Evolutionary conservation across 1,140 invertebrate genomes (phyloP), one percentile per base, ranked within the genome.

Genomic region (Papilio machaon): DNA sequence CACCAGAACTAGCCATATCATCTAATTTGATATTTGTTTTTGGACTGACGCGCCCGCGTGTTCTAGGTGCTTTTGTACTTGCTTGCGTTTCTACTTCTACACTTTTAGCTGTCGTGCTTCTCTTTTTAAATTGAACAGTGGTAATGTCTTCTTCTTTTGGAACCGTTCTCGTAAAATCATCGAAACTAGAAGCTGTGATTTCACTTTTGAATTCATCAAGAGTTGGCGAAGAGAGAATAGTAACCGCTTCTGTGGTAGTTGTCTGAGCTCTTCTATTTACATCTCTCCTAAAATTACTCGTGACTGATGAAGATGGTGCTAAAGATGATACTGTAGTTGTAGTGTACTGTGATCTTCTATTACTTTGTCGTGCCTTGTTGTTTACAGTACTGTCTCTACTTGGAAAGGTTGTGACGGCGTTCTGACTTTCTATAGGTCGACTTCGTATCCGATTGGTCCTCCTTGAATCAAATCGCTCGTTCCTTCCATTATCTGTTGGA

Each of bases 391-490:
- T 87, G 46, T 89, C 86, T 85, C 85, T 89, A 49, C 79, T 87
- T 58, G 80, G 73, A 64, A 80, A 38, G 15, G 85, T 85, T 35
- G 85, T 85, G 79, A 86, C 89, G 67, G 85, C 86, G 54, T 82
- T 89, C 82, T 90, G 87, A 23, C 82, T 88, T 73, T 88, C 83
- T 38, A 76, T 77, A 35, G 86, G 83, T 80, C 85, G 86, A 70
- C 85, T 91, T 19, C 92, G 89, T 30, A 89, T 84, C 82, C 92
- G 88, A 84, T 85, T 85, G 47, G 89, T 90, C 82, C 87, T 94
- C 89, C 89, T 90, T 6, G 89, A 91, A 82, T 94, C 89, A 79
- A 91, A 92, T 86, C 89, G 88, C 87, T 92, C 91, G 82, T 85
- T 91, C 73, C 82, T 83, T 83, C 79, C 81, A 81, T 80, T 85